phyloP scores from a whole-genome alignment of 2,888 invertebrate species.

The Sinodicranocentrus sp. region DNA sequence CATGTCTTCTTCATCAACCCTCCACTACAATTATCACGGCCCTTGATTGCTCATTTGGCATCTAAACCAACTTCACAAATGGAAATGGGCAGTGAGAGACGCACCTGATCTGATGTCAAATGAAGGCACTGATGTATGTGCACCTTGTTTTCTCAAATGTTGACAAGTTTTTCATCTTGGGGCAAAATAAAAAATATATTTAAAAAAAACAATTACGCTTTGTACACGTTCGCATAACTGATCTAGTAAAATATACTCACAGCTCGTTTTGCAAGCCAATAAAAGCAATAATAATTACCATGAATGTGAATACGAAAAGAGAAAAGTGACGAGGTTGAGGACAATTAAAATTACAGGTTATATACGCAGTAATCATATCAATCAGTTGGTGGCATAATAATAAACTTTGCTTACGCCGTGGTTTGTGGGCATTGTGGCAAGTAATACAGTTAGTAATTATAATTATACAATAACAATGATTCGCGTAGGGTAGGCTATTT shows the following conservation, averaged over 20 bases:
- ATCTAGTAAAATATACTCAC: neutral
- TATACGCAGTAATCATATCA: slow-evolving; percentile 9
- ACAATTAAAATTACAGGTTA: slow-evolving; percentile 62
- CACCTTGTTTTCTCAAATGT: neutral
- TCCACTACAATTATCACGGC: neutral
- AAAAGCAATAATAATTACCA: slow-evolving; percentile 17
- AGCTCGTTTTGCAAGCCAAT: slow-evolving; percentile 10
- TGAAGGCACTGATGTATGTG: too few relatives aligned
- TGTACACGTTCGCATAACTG: neutral
- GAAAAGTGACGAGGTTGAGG: slow-evolving; percentile 13
- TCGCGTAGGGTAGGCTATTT: slow-evolving; percentile 8
- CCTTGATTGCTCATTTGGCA: neutral
- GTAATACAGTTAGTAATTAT: slow-evolving; percentile 6
- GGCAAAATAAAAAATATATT: too few relatives aligned
- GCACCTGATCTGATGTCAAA: neutral
- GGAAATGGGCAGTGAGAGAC: slow-evolving; percentile 1
- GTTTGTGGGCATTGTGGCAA: neutral
- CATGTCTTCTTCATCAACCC: slow-evolving; percentile 12
- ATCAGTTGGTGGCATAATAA: slow-evolving; percentile 32
- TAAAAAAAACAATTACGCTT: too few relatives aligned
- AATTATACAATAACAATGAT: neutral
- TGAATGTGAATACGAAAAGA: slow-evolving; percentile 42
- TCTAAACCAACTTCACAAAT: slow-evolving; percentile 3
- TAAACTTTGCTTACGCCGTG: neutral
- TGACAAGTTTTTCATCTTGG: too few relatives aligned